Evolutionary conservation across 2,888 invertebrate species (phyloP), one percentile per base, ranked within the genome.

Genomic region (Watsonalla cultraria): DNA sequence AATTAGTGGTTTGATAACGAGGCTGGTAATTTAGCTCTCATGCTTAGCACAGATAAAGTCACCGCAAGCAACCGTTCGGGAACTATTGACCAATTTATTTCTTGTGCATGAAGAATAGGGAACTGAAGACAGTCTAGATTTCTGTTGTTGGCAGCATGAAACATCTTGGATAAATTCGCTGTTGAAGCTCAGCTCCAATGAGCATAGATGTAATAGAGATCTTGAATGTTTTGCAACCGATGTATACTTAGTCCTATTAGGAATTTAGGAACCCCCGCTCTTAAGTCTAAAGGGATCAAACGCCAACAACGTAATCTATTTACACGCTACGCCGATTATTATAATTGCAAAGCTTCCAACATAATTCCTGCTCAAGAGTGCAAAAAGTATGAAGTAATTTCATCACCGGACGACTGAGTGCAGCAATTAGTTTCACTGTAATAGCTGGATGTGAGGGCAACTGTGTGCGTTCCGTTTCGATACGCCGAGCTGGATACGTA

Each of bases 1-100:
- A 66, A 66, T 72, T 71, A 59, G 63, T 64, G 62, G 65, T 68
- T 65, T 53, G 60, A 65, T 66, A 64, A 66, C 60, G 61, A 62
- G 64, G 51, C 48, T 58, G 57, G 55, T 59, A 66, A 56, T 65
- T 70, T 66, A 63, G 64, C 58, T 66, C 62, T 70, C 61, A 61
- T 60, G 59, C 54, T 59, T 54, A 47, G 52, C 53, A 57, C 53
- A 65, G 61, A 62, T 61, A 65, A 54, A 46, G 55, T 45, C 54
- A 57, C 54, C 56, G 59, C 61, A 49, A 37, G 11, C 15, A 9
- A 49, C 49, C 49, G 49, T 49, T 39, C 37, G 7, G 9, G 6
- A 37, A 37, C 15, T 35, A 35, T 35, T 7, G 15, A 48, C 8
- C 24, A 11, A 11, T 47, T n/a, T 47, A 5, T 5, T 34, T 7